These are phyloP conservation scores for Pandemis cinnamomeana DNA, from an alignment of 2,888 invertebrate genomes.

Conservation along the genomic window DNA sequence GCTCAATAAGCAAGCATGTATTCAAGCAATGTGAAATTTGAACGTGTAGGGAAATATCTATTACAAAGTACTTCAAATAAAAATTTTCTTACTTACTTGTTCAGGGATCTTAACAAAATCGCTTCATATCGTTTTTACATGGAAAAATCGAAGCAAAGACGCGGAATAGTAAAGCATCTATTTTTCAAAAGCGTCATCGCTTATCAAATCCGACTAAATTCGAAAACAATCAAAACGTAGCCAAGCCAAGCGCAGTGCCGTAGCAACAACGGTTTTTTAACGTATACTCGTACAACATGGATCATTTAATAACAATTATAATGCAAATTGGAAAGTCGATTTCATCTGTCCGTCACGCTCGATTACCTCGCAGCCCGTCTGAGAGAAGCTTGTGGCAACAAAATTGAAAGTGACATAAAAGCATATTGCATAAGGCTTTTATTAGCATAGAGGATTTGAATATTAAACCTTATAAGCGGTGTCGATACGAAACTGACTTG, in stretches of 20 bases:
- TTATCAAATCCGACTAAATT: not conserved
- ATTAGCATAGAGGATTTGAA: constrained; percentile 17
- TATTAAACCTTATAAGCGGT: not conserved
- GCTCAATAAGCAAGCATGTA: not conserved
- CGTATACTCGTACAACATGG: constrained; percentile 29
- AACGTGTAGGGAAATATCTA: too few relatives aligned
- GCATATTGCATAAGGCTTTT: constrained; percentile 36
- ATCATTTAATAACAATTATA: constrained; percentile 43
- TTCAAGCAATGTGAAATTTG: too few relatives aligned
- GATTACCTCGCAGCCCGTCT: constrained; percentile 42
- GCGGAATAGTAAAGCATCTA: not conserved
- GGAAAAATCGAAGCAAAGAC: too few relatives aligned
- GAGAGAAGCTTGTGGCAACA: constrained; percentile 33
- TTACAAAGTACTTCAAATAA: not conserved
- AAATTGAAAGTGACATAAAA: constrained; percentile 42
- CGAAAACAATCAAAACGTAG: not conserved
- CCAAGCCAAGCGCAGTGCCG: constrained; percentile 38
- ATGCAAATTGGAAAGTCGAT: constrained; percentile 54
- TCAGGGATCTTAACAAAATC: too few relatives aligned
- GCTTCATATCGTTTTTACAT: too few relatives aligned
- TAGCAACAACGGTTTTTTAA: constrained; percentile 16
- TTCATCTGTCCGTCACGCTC: constrained; percentile 51
- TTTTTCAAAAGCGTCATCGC: not conserved
- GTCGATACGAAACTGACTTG: not conserved
- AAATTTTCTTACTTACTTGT: not conserved